Evolutionary conservation across 2,113 vertebrate species (phyloP), one percentile per base, ranked within the genome.

Genomic region (Pholis gunnellus): DNA sequence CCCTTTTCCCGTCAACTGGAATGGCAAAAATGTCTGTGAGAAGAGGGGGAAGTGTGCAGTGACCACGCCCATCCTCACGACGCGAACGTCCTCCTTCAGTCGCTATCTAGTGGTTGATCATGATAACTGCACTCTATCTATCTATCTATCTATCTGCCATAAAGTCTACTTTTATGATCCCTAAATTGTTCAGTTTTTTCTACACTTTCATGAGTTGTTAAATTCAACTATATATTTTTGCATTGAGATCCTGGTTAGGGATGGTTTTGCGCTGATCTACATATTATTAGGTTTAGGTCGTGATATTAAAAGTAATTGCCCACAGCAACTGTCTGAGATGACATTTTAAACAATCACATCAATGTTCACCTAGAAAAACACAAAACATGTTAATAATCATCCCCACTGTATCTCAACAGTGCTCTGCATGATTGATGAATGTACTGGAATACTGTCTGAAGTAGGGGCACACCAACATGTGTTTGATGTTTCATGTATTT

Each of bases 11-110:
- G 48, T 87, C 67, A 66, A 44, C 40, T 52, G 71, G 73, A 85
- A 88, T 80, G 59, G 46, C 3, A 91, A 93, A 89, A 90, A 93
- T 88, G 83, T 91, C 81, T 18, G 70, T 20, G 4, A 9, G 1
- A 9, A 67, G 13, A 48, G 27, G 10, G 44, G 83, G 82, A 87
- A 71, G 60, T 50, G 10, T 11, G 11, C 17, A 1, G 7, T 79
- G 85, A 64, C 87, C 92, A 91, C 93, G 88, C 94, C 94, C 79
- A 86, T 86, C 13, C 1, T 6, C 27, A 7, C 20, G 0, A 3
- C 1, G 9, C 0, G 0, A 0, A 22, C 2, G 6, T 7, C 9
- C 2, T 0, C 0, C 0, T 2, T 50, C 5, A 75, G 56, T 0
- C 64, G 72, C 38, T 83, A 27, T 13, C 91, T 86, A n/a, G 73